Evolutionary conservation across 2,888 invertebrate species (phyloP).

Genomic region (Epinotia brunnichana): DNA sequence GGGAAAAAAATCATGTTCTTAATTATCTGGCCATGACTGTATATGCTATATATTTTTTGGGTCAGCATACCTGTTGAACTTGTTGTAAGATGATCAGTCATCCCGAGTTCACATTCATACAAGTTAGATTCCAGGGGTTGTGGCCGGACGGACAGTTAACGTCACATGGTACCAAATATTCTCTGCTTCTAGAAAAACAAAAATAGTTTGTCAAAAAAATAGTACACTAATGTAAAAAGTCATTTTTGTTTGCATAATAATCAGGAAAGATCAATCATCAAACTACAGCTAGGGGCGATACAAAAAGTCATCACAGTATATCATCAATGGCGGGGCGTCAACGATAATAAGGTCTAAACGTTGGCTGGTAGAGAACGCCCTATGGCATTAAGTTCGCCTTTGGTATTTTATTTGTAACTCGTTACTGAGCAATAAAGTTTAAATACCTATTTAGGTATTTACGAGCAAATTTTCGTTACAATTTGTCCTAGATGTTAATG

Average conservation of each 20-base stretch:
- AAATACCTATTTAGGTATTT: too few species aligned
- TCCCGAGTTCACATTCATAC: background rate
- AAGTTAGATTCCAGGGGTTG: background rate
- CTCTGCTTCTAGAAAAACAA: background rate
- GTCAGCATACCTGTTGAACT: background rate
- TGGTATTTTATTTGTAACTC: too few species aligned
- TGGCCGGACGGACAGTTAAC: background rate
- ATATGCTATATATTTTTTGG: background rate
- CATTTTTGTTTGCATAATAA: background rate
- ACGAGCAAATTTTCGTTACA: too few species aligned
- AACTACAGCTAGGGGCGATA: conserved; percentile 56
- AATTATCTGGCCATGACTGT: too few species aligned
- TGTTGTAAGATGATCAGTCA: background rate
- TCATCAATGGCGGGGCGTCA: too few species aligned
- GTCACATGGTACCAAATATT: background rate
- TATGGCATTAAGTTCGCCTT: too few species aligned
- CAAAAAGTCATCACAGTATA: conserved; percentile 30
- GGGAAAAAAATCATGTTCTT: too few species aligned
- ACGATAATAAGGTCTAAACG: too few species aligned
- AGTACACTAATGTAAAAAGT: background rate
- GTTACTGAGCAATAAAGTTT: too few species aligned
- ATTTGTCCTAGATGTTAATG: too few species aligned
- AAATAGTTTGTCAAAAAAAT: background rate
- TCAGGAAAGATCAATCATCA: conserved; percentile 54
- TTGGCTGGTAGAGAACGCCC: too few species aligned